Evolutionary conservation across 2,113 vertebrate species (phyloP).

Genomic region (Illadopsis cleaveri): DNA sequence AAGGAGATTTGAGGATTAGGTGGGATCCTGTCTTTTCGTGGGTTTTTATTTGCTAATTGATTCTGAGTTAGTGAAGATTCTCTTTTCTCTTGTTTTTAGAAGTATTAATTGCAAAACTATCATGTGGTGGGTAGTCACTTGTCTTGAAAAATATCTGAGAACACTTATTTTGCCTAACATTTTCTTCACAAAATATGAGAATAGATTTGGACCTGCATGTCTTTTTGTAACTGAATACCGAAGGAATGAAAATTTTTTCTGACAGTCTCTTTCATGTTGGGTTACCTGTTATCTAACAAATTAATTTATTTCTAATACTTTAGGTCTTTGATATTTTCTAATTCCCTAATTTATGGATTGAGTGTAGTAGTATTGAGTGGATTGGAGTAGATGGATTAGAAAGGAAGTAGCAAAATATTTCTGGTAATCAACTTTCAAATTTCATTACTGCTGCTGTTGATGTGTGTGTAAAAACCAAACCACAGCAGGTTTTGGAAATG

Average conservation of each 20-base stretch:
- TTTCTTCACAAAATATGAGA: background rate
- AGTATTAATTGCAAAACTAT: background rate
- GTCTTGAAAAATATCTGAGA: background rate
- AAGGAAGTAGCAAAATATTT: background rate
- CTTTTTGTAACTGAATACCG: background rate
- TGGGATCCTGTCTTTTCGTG: background rate
- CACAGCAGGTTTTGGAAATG: background rate
- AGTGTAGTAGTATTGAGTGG: background rate
- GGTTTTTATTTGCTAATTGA: background rate
- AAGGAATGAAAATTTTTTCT: background rate
- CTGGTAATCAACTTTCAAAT: background rate
- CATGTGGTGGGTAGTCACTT: background rate
- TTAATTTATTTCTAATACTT: background rate
- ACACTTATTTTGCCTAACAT: background rate
- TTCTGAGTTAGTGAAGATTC: background rate
- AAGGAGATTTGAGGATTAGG: background rate
- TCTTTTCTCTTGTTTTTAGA: background rate
- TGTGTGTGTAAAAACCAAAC: background rate
- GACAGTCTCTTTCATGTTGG: background rate
- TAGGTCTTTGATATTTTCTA: background rate
- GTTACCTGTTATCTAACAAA: background rate
- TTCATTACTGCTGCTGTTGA: background rate
- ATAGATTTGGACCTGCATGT: background rate
- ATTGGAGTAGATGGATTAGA: background rate
- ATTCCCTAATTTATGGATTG: background rate